Percentiles rank a stretch among this genome's conserved stretches.
Evolutionary conservation across 2,113 vertebrate species (phyloP).

Genomic region (Atrichornis clamosus): DNA sequence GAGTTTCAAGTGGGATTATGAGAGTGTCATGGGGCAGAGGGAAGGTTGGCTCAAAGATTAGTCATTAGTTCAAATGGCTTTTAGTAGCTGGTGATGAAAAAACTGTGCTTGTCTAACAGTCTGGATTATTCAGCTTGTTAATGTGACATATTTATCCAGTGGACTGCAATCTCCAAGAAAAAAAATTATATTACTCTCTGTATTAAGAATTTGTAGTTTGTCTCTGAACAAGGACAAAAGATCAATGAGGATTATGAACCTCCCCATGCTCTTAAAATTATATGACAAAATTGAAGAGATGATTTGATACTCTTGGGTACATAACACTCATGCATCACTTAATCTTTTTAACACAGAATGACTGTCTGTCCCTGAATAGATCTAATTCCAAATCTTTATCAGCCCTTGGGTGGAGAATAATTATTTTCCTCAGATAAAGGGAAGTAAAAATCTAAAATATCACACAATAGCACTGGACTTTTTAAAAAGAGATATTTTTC

Average conservation of each 20-base stretch:
- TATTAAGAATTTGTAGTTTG: neutral
- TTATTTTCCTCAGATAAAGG: neutral
- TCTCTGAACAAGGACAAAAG: neutral
- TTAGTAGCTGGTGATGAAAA: slow-evolving; percentile 1
- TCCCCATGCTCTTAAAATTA: neutral
- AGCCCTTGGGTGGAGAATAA: neutral
- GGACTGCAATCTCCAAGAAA: neutral
- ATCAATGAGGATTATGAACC: neutral
- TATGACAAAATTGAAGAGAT: neutral
- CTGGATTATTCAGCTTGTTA: neutral
- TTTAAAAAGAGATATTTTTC: neutral
- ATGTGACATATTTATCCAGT: neutral
- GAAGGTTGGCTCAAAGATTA: neutral
- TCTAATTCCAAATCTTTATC: neutral
- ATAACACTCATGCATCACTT: neutral
- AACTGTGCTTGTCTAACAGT: neutral
- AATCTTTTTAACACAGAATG: neutral
- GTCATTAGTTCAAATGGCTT: neutral
- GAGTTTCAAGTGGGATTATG: neutral
- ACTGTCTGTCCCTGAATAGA: neutral
- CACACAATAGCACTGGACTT: neutral
- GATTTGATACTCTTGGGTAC: neutral
- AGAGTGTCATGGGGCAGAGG: neutral
- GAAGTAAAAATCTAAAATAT: neutral
- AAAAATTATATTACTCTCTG: neutral